phyloP scores from a whole-genome alignment of 2,888 invertebrate genomes.

The Athripsodes cinereus region DNA sequence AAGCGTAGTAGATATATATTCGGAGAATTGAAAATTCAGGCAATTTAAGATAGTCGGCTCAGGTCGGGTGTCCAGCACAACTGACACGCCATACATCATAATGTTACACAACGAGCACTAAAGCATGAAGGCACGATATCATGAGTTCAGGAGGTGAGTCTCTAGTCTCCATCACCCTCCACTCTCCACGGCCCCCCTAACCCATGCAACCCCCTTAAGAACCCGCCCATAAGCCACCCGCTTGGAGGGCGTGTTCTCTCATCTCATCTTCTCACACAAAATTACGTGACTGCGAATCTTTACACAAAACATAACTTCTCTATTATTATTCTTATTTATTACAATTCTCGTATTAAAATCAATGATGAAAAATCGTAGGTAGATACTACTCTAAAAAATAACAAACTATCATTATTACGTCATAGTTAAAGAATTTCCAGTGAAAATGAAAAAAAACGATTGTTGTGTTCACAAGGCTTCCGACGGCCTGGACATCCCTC shows the following conservation, averaged over 20 bases:
- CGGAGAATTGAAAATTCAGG: neutral
- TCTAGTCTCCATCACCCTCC: constrained; percentile 3
- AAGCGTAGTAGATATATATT: no score
- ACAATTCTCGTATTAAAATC: no score
- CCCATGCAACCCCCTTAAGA: constrained; percentile 3
- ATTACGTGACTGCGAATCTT: constrained; percentile 16
- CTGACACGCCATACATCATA: constrained; percentile 26
- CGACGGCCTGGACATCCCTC: no score
- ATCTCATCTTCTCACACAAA: constrained; percentile 5
- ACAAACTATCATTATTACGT: no score
- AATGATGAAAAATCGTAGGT: no score
- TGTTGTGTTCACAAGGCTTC: no score
- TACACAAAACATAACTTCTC: constrained; percentile 5
- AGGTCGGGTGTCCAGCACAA: constrained; percentile 11
- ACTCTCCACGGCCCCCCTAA: neutral
- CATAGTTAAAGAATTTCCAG: no score
- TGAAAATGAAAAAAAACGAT: no score
- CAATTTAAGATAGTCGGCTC: constrained; percentile 16
- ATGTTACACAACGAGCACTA: constrained; percentile 27
- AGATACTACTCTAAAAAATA: no score
- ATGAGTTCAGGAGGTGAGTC: constrained; percentile 18
- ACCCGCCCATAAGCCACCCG: constrained; percentile 8
- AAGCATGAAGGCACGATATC: constrained; percentile 29
- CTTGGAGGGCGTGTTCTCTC: constrained; percentile 4
- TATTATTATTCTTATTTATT: constrained; percentile 2